These are phyloP conservation scores for Darevskia nairensis DNA, from an alignment of 2,797 vertebrate genomes.

Conservation along the genomic window DNA sequence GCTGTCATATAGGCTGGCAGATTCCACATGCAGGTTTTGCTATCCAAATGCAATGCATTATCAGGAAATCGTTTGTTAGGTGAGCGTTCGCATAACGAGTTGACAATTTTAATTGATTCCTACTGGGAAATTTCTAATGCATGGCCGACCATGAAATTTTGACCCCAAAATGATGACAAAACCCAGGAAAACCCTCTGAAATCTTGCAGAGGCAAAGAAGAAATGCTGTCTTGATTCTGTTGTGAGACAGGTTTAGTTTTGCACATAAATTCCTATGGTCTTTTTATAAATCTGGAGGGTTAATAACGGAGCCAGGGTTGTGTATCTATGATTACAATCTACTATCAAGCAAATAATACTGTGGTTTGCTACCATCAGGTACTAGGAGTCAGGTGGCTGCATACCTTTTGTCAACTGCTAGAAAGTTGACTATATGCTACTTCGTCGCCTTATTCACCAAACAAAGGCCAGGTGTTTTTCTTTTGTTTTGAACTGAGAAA, in stretches of 20 bases:
- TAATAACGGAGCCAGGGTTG: background rate
- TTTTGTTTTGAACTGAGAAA: slow-evolving; percentile 45
- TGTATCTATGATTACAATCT: background rate
- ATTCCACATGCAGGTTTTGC: background rate
- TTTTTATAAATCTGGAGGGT: background rate
- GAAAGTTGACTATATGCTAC: background rate
- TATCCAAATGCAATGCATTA: no score
- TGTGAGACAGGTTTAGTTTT: no score
- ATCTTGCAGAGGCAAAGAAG: no score
- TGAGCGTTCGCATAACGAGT: no score
- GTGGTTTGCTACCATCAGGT: background rate
- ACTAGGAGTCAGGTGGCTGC: background rate
- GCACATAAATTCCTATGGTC: background rate
- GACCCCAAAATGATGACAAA: no score
- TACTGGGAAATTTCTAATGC: no score
- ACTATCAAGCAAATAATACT: background rate
- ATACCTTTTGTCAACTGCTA: background rate
- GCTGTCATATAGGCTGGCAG: background rate
- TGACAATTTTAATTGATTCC: no score
- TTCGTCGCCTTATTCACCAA: background rate
- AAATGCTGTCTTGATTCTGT: no score
- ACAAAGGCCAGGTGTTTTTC: slow-evolving; percentile 14
- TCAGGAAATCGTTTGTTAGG: no score
- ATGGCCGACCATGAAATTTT: no score
- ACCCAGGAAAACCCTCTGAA: no score